These are phyloP conservation scores for Orchesella flavescens DNA, from an alignment of 2,888 invertebrate species.

Conservation along the genomic window DNA sequence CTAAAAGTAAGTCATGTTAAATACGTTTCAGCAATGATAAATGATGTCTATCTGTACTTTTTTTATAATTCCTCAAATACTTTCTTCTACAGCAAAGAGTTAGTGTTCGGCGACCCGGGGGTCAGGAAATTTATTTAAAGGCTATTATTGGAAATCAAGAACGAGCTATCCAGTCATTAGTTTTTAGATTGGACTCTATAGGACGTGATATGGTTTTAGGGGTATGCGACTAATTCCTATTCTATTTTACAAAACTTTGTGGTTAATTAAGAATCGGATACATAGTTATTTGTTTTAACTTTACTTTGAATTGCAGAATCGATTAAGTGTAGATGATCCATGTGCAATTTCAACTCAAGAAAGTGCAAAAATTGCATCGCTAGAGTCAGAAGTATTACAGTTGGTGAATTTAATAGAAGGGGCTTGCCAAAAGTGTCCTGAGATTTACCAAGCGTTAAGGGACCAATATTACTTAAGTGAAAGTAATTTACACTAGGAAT, in stretches of 20 bases:
- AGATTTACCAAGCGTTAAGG: slow-evolving; percentile 56
- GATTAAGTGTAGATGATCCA: slow-evolving; percentile 31
- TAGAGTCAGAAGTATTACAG: slow-evolving; percentile 64
- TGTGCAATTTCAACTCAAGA: slow-evolving; percentile 28
- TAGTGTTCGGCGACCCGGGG: slow-evolving; percentile 42
- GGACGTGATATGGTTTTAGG: slow-evolving; percentile 52
- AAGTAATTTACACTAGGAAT: slow-evolving; percentile 4
- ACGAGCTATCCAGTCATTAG: slow-evolving; percentile 55
- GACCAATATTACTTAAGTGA: slow-evolving; percentile 58
- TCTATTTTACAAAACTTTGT: background rate
- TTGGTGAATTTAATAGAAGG: slow-evolving; percentile 66
- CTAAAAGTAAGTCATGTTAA: slow-evolving; percentile 24
- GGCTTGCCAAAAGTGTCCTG: slow-evolving; percentile 63
- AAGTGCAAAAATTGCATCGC: slow-evolving; percentile 30
- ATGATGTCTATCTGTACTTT: background rate
- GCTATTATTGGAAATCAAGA: slow-evolving; percentile 69
- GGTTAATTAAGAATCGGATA: background rate
- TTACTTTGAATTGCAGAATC: slow-evolving; percentile 31
- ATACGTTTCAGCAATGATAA: too few species aligned
- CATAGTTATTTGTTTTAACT: background rate
- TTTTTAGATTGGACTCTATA: slow-evolving; percentile 50
- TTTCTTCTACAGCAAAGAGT: slow-evolving; percentile 43
- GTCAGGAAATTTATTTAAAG: slow-evolving; percentile 66
- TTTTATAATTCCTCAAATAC: background rate
- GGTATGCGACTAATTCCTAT: slow-evolving; percentile 15